These are phyloP conservation scores for Hyles lineata DNA, from an alignment of 2,888 invertebrate species.

Conservation along the genomic window DNA sequence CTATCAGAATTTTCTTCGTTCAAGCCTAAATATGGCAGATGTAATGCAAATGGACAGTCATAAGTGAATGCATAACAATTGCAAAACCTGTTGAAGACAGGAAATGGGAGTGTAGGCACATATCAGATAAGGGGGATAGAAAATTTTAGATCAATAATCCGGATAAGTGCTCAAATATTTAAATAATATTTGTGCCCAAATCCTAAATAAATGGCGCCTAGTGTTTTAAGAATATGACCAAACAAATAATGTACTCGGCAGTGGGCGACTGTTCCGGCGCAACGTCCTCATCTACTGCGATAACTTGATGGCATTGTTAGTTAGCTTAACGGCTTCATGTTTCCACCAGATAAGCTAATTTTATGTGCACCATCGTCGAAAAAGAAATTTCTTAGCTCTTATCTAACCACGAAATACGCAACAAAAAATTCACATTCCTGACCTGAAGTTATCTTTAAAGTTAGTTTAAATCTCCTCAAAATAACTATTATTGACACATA, in stretches of 20 bases:
- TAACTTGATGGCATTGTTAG: slow-evolving; percentile 33
- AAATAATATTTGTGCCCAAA: neutral
- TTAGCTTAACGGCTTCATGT: slow-evolving; percentile 28
- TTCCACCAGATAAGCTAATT: slow-evolving; percentile 25
- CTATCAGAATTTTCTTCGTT: no score
- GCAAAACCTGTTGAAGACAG: no score
- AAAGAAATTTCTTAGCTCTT: neutral
- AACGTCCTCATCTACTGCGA: slow-evolving; percentile 27
- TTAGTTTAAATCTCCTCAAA: neutral
- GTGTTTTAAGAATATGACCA: slow-evolving; percentile 18
- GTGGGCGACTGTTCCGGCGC: slow-evolving; percentile 19
- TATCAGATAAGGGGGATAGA: no score
- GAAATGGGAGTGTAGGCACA: no score
- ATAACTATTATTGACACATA: no score
- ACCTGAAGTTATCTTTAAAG: neutral
- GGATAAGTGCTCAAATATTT: no score
- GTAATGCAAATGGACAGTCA: no score
- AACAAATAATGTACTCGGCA: slow-evolving; percentile 3
- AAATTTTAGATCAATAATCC: no score
- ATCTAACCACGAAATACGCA: neutral
- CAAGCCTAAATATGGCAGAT: no score
- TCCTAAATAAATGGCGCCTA: slow-evolving; percentile 9
- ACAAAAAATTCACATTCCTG: neutral
- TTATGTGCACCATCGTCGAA: slow-evolving; percentile 13
- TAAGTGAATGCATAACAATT: no score